Evolutionary conservation across 2,797 vertebrate genomes (phyloP), one percentile per base, ranked within the genome.

Genomic region (Scleropages formosus): DNA sequence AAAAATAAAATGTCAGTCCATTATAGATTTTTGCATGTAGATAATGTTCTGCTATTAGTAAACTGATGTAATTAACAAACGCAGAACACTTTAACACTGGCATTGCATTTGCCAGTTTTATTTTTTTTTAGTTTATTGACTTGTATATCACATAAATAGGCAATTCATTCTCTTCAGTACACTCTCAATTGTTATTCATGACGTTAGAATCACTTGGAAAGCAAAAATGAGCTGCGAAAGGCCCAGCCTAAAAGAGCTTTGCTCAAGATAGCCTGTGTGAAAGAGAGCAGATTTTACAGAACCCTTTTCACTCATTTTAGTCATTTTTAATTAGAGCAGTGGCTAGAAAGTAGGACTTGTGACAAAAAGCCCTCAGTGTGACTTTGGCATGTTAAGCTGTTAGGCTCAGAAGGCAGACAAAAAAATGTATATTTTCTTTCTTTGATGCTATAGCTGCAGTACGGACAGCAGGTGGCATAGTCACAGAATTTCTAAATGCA

Each of bases 41-140:
- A 72, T 8, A 16, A 49, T 70, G 22, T 49, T 27, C 15, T 58
- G 24, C 18, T 70, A 70, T 56, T 70, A 27, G 16, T 7, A 4
- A 31, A 53, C 53, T 27, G 24, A 70, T 26, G 68, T 70, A 51
- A 56, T 70, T 70, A 70, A 51, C 44, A 26, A 51, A 70, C 53
- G 70, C 15, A 3, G 22, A 2, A 15, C 67, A 49, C 46, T 67
- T 68, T 68, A 68, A 68, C 49, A 20, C 10, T 46, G 65, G 16
- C 44, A 68, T 68, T 68, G 68, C 46, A 46, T 39, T 10, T 46
- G 65, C 20, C 44, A 68, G 13, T 47, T 53, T 51, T 39, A n/a
- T n/a, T 6, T 39, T 39, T 39, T 39, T 27, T 20, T 24, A 46
- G 11, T 70, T 70, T 70, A 15, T 70, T 56, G 67, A 70, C 47